A percentile compares a stretch with the other conserved stretches of the same genome.
These are phyloP conservation scores for Agrochola lychnidis DNA, from an alignment of 2,888 invertebrate genomes.

Conservation along the genomic window DNA sequence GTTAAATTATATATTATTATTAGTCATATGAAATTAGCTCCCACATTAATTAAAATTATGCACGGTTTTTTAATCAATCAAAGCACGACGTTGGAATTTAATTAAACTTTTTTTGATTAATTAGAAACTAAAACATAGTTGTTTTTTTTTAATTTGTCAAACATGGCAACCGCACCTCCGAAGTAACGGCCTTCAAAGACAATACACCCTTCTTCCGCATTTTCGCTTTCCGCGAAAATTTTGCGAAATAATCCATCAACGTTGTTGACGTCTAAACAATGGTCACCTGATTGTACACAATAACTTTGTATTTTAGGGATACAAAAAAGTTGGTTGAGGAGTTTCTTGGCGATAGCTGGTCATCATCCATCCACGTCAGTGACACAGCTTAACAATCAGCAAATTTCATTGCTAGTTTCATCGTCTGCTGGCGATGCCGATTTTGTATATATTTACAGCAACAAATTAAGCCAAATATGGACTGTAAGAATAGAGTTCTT, in stretches of 20 bases:
- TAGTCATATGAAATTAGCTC: conserved; percentile 16
- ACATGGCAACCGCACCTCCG: conserved; percentile 66
- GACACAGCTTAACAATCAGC: conserved; percentile 39
- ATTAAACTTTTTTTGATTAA: conserved; percentile 51
- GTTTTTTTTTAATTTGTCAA: conserved; percentile 48
- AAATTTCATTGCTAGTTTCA: not conserved
- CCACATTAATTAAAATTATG: conserved; percentile 34
- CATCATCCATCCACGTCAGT: conserved; percentile 48
- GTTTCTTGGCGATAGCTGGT: conserved; percentile 19
- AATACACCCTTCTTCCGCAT: conserved; percentile 75
- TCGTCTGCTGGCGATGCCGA: not conserved
- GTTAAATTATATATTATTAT: conserved; percentile 20
- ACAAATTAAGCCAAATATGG: not conserved
- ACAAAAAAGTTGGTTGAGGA: conserved; percentile 26
- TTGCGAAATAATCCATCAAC: conserved; percentile 79
- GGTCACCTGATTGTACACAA: conserved; percentile 68
- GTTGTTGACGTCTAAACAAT: conserved; percentile 77
- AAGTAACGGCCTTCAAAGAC: conserved; percentile 69
- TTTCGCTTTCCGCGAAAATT: conserved; percentile 70
- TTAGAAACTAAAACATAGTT: conserved; percentile 21
- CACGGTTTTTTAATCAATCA: conserved; percentile 45
- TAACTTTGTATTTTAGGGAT: conserved; percentile 50
- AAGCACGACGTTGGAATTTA: conserved; percentile 10
- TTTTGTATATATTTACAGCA: conserved; percentile 17
- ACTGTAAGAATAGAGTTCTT: not conserved